Base-by-base conservation (phyloP, 2,888 invertebrate species). In the Bimastos eiseni region DNA sequence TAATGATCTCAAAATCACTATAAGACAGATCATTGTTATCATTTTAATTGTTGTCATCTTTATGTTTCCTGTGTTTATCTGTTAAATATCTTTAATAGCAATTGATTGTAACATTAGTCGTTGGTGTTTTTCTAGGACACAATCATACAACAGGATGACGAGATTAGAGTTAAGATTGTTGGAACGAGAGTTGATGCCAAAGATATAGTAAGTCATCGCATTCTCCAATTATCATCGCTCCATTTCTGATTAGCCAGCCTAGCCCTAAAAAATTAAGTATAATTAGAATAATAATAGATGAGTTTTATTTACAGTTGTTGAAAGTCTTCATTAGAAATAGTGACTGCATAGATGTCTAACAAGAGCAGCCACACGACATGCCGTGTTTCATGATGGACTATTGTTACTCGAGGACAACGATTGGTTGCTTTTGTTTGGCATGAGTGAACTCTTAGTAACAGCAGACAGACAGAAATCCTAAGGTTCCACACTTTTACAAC, bases 111-210 rank as follows among this genome's bases (percentile, higher is more conserved):
- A n/a, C n/a, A n/a, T n/a, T 4, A 30, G 11, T 24, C 30, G 24
- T 30, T 55, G 55, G 36, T 90, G 6, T n/a, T 86, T 89, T 90
- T 83, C 38, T 92, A 96, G 96, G 98, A 98, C 95, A 97, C 98
- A 91, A 98, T 98, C 13, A 99, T 99, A 93, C 98, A 98, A 94
- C 98, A 98, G 91, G 99, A 99, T 95, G 98, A 99, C 95, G 98
- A 98, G 95, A 99, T 99, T 94, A 96, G 99, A 95, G 96, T 99
- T 91, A 99, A 99, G 96, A 98, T 99, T 94, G 99, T 99, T 49
- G 99, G 99, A 91, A 99, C 99, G 0, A 96, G 99, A 94, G 99
- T 99, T 0, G 99, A 99, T 95, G 99, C 99, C 11, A 98, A 98
- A 91, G 99, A 99, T 95, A 99, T 99, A 96, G 98, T 98, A 96